Conservation (phyloP, 2,888 invertebrate genomes). For the Chrysomela aeneicollis region DNA sequence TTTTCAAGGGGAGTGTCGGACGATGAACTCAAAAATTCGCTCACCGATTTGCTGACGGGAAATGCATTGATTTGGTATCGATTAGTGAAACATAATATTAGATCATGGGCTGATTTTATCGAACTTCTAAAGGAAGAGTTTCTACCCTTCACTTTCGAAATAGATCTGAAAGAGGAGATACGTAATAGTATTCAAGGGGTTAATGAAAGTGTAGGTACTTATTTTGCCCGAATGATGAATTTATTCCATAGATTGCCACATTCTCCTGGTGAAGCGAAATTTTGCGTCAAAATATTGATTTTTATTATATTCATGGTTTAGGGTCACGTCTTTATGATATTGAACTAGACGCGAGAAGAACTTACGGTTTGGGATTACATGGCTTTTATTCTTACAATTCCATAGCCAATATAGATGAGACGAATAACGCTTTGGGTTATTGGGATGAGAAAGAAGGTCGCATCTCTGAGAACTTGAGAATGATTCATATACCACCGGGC, state of each 20-base stretch:
- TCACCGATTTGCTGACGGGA: conserved; percentile 35
- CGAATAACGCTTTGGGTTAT: too few relatives aligned
- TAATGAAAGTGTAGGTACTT: conserved; percentile 1
- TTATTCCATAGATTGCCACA: conserved; percentile 23
- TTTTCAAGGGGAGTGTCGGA: conserved; percentile 30
- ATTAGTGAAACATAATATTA: conserved; percentile 12
- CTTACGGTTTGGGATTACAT: too few relatives aligned
- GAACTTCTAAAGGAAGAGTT: conserved; percentile 15
- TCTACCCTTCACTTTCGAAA: conserved; percentile 32
- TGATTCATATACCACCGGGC: too few relatives aligned
- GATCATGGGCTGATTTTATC: conserved; percentile 16
- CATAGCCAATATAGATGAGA: too few relatives aligned
- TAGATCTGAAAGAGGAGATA: conserved; percentile 1
- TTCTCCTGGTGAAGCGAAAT: conserved; percentile 8
- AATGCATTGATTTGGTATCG: conserved; percentile 35
- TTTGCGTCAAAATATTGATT: conserved; percentile 9
- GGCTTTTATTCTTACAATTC: too few relatives aligned
- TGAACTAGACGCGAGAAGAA: too few relatives aligned
- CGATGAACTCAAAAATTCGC: conserved; percentile 29
- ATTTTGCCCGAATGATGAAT: conserved; percentile 14
- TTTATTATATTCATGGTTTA: conserved; percentile 12
- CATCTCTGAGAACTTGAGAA: too few relatives aligned
- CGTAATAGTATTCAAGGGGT: neutral
- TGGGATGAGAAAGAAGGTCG: too few relatives aligned
- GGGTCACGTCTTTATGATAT: conserved; percentile 13